phyloP scores from a whole-genome alignment of 2,797 vertebrate species.

The Centroberyx gerrardi region DNA sequence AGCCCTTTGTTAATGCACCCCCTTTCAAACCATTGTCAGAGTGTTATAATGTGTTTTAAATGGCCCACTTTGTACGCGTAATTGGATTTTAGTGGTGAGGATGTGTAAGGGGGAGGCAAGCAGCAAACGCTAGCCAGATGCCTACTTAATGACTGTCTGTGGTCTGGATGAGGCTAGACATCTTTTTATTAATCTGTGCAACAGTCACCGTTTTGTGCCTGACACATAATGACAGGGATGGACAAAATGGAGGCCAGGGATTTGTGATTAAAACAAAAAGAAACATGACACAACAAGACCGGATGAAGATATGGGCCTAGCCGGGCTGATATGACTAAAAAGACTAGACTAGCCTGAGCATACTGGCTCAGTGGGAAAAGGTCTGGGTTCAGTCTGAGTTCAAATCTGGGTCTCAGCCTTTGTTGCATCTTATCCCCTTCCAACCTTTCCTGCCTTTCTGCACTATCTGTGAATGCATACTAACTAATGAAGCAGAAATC shows the following conservation, averaged over 20 bases:
- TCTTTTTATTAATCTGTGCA: neutral
- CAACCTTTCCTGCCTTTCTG: neutral
- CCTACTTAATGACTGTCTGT: neutral
- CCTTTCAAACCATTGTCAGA: neutral
- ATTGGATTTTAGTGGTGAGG: neutral
- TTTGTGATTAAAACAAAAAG: no score
- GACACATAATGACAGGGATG: neutral
- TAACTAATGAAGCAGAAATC: conserved; percentile 33
- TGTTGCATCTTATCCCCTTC: neutral
- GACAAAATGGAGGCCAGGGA: no score
- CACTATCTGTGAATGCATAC: neutral
- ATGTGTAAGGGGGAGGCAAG: neutral
- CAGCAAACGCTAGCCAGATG: neutral
- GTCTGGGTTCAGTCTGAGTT: neutral
- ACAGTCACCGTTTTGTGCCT: neutral
- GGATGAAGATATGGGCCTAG: no score
- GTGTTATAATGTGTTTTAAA: neutral
- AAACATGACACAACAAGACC: no score
- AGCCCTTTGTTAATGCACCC: neutral
- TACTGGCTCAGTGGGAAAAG: no score
- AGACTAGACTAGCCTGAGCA: no score
- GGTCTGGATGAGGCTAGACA: neutral
- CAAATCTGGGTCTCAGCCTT: conserved; percentile 16
- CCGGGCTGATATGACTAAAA: no score
- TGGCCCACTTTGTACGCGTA: neutral